These are phyloP conservation scores for Scrobipalpa atriplicella DNA, from an alignment of 2,888 invertebrate species.

Conservation along the genomic window DNA sequence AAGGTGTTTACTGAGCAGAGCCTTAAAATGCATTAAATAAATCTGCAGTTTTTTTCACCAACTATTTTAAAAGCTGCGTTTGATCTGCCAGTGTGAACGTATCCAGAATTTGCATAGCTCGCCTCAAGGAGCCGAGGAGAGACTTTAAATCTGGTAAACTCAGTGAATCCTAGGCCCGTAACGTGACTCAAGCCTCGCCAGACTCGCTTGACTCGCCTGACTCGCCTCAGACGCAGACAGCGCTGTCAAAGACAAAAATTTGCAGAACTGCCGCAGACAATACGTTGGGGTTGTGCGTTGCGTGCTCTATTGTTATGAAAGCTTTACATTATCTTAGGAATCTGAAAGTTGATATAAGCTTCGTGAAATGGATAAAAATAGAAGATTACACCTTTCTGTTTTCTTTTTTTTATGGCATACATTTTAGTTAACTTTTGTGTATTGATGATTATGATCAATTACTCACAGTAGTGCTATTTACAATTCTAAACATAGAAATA, in stretches of 20 bases:
- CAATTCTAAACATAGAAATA: no score
- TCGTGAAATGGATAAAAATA: no score
- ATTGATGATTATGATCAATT: no score
- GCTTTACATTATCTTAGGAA: no score
- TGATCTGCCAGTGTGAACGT: conserved; percentile 46
- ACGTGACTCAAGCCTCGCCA: conserved; percentile 54
- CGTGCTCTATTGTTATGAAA: background rate
- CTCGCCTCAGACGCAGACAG: conserved; percentile 48
- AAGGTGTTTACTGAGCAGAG: no score
- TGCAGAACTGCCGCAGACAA: conserved; percentile 33
- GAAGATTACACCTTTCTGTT: no score
- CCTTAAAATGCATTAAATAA: no score
- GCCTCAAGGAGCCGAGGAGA: conserved; percentile 67
- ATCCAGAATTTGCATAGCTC: conserved; percentile 71
- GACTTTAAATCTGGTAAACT: conserved; percentile 80
- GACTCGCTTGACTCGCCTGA: background rate
- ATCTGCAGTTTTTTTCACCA: no score
- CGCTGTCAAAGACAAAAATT: conserved; percentile 56
- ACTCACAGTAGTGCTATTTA: no score
- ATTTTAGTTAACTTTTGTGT: no score
- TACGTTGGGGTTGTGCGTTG: background rate
- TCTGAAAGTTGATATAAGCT: no score
- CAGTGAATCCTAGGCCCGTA: conserved; percentile 77
- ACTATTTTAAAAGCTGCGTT: conserved; percentile 38
- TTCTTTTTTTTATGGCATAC: no score